Percentiles rank a stretch among this genome's conserved stretches.
phyloP scores from a whole-genome alignment of 2,888 invertebrate genomes.

The Candidula unifasciata region DNA sequence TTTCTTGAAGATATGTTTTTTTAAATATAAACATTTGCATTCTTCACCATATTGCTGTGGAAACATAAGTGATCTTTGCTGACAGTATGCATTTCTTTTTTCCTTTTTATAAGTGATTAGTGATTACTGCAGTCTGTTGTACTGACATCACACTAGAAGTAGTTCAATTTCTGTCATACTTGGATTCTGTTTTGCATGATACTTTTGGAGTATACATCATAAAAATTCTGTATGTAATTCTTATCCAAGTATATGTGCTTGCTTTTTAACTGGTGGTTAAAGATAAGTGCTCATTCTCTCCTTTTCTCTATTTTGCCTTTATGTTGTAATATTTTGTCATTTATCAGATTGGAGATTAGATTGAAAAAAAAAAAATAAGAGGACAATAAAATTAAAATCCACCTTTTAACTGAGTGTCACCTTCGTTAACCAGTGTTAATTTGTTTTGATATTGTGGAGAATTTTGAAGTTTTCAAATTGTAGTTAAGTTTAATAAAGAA shows the following conservation, averaged over 20 bases:
- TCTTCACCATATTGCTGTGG: constrained; percentile 19
- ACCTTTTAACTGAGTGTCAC: background rate
- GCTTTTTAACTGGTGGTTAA: background rate
- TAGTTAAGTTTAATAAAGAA: too few relatives aligned
- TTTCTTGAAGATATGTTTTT: constrained; percentile 33
- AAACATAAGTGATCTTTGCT: background rate
- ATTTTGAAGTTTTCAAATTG: too few relatives aligned
- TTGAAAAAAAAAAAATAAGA: background rate
- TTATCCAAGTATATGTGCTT: background rate
- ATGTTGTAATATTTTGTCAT: background rate
- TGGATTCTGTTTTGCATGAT: too few relatives aligned
- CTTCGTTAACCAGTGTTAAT: too few relatives aligned
- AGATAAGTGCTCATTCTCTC: background rate
- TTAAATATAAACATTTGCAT: constrained; percentile 4
- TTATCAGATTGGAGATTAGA: background rate
- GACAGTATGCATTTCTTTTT: background rate
- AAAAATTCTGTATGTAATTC: too few relatives aligned
- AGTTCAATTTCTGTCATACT: too few relatives aligned
- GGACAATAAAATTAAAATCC: background rate
- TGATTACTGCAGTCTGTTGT: too few relatives aligned
- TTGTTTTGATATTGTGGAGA: too few relatives aligned
- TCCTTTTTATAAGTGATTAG: background rate
- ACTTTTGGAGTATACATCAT: too few relatives aligned
- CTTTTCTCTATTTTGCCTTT: background rate
- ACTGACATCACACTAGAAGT: too few relatives aligned